Evolutionary conservation across 1,140 invertebrate genomes (phyloP).

Genomic region (Drosophila sproati): DNA sequence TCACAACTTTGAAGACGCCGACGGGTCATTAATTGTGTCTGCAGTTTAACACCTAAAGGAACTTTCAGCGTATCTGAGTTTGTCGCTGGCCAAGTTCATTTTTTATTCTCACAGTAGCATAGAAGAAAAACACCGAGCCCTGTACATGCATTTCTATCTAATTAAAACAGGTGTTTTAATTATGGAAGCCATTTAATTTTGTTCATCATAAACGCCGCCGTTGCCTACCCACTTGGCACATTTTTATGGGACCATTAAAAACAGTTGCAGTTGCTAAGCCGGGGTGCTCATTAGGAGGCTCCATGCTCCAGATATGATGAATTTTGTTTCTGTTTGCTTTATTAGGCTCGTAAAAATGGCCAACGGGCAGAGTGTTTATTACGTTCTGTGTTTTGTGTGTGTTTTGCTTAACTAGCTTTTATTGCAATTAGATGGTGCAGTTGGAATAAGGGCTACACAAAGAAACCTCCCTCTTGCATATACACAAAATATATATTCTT

Average conservation of each 20-base stretch:
- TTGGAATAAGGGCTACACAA: slow-evolving; percentile 14
- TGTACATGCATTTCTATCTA: slow-evolving; percentile 70
- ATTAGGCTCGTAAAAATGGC: slow-evolving; percentile 70
- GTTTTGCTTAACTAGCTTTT: slow-evolving; percentile 70
- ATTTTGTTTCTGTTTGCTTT: slow-evolving; percentile 68
- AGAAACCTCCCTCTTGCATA: not conserved
- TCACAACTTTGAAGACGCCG: slow-evolving; percentile 69
- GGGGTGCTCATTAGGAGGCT: slow-evolving; percentile 67
- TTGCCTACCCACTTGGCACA: slow-evolving; percentile 66
- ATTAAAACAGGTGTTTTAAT: slow-evolving; percentile 84
- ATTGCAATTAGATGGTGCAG: slow-evolving; percentile 59
- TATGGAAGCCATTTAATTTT: slow-evolving; percentile 78
- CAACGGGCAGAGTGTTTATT: slow-evolving; percentile 34
- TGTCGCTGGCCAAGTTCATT: slow-evolving; percentile 6
- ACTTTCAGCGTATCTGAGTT: slow-evolving; percentile 61
- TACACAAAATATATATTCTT: not conserved
- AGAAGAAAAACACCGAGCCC: not conserved
- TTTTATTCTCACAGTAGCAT: slow-evolving; percentile 49
- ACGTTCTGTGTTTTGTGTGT: slow-evolving; percentile 41
- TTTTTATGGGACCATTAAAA: slow-evolving; percentile 78
- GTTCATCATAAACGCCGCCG: slow-evolving; percentile 55
- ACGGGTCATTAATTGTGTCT: slow-evolving; percentile 66
- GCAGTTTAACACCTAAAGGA: slow-evolving; percentile 58
- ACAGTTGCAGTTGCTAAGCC: slow-evolving; percentile 69
- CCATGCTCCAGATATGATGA: slow-evolving; percentile 77